phyloP scores from a whole-genome alignment of 2,113 vertebrate species.

The Noctilio leporinus region DNA sequence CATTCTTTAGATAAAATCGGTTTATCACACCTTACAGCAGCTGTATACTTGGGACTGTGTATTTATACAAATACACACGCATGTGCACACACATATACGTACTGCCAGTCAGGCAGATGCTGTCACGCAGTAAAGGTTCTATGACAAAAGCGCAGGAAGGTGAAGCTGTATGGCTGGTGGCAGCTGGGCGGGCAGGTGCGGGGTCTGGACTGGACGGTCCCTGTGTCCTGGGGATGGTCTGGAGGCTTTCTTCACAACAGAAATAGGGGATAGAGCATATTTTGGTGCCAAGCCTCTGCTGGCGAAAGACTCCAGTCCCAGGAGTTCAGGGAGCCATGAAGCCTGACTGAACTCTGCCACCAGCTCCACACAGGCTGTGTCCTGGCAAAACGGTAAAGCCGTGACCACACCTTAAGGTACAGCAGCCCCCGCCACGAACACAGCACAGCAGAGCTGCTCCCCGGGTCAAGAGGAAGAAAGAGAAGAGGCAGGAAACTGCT shows the following conservation, averaged over 20 bases:
- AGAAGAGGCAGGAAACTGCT: background rate
- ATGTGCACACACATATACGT: rapidly evolving
- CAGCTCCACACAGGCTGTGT: background rate
- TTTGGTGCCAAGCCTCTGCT: background rate
- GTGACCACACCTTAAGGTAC: background rate
- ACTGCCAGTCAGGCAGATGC: background rate
- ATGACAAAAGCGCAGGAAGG: background rate
- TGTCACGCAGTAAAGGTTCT: background rate
- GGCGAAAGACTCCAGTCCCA: slow-evolving; percentile 16
- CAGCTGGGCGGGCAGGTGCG: slow-evolving; percentile 57
- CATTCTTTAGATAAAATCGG: background rate
- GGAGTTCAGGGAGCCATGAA: slow-evolving; percentile 22
- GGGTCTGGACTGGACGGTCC: background rate
- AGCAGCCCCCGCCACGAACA: background rate
- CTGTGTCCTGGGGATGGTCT: background rate
- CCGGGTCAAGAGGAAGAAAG: background rate
- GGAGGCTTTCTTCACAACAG: slow-evolving; percentile 41
- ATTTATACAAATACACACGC: background rate
- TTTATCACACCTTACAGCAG: background rate
- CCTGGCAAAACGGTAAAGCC: background rate
- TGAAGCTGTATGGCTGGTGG: background rate
- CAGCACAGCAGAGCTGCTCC: background rate
- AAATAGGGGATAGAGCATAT: background rate
- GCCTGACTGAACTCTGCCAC: background rate
- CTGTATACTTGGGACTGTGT: background rate